These are phyloP conservation scores for Alces alces DNA, from an alignment of 2,113 vertebrate species.

Conservation along the genomic window DNA sequence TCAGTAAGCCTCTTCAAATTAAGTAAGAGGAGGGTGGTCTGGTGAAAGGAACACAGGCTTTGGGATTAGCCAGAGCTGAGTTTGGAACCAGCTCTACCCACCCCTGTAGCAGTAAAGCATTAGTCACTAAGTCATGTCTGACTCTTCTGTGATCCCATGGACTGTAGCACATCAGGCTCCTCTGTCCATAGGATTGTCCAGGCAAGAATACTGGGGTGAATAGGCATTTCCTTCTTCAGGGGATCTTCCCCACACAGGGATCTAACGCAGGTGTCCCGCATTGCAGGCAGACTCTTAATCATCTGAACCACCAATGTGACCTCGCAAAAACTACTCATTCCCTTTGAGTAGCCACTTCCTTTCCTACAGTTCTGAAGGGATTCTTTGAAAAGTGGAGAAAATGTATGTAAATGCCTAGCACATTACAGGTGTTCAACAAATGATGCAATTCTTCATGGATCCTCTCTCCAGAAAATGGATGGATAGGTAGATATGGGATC, in stretches of 20 bases:
- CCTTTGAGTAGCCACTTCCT: background rate
- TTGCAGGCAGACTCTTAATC: background rate
- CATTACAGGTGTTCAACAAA: background rate
- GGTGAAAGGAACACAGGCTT: background rate
- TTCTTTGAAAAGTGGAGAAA: background rate
- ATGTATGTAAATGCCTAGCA: background rate
- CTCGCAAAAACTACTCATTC: background rate
- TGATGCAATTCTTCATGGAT: background rate
- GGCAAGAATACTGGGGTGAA: background rate
- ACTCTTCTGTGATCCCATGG: background rate
- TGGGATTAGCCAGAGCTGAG: background rate
- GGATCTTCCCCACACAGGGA: background rate
- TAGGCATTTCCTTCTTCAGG: background rate
- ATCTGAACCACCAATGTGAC: background rate
- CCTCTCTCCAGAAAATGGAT: background rate
- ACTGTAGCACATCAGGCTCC: background rate
- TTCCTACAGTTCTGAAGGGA: background rate
- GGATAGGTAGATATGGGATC: background rate
- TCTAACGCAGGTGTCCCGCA: background rate
- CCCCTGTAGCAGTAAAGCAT: background rate
- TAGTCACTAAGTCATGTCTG: background rate
- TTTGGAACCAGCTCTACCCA: background rate
- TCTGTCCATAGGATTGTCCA: background rate
- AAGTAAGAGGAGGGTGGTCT: background rate
- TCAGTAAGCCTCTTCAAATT: background rate